Base-by-base conservation (phyloP, 2,888 invertebrate species). In the Siphlonurus alternatus region DNA sequence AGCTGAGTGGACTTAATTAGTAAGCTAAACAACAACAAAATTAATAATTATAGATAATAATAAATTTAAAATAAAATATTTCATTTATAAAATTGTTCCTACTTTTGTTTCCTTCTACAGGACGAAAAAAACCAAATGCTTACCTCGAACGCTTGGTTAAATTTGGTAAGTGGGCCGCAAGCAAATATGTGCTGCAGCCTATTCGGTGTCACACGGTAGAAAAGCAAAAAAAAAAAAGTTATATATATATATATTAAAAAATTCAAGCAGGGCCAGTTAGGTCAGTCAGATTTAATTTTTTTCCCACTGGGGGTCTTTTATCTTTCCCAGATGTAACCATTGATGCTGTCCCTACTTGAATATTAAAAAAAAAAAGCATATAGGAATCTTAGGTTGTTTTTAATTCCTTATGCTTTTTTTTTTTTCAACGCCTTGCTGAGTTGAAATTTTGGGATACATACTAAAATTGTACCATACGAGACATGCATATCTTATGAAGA, bases 71-170 rank as follows among this genome's bases (percentile, higher is more conserved):
- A 15, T 38, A 38, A 38, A 38, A 10, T 38, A 10, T 38, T 38
- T 38, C 38, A 38, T 38, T 38, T 38, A 38, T 38, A 38, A 38
- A 38, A 38, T 38, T 38, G 38, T 38, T 38, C 38, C 25, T 63
- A 22, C 64, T 51, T 67, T 63, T 61, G 65, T 68, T 69, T 69
- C 68, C 68, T 72, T 73, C 69, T 74, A 67, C 71, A 81, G 81
- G 81, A 82, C 72, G 82, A 82, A 75, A 82, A 81, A 74, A 81
- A 80, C 72, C 82, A 83, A 77, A 80, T 82, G 69, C 77, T 83
- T 70, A 78, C 80, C 70, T 80, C 81, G 69, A 83, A 81, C 75
- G 77, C 81, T 68, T 82, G 82, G 82, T 76, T 82, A 71, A 77
- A 80, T 72, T 75, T 82, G 80, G 81, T 81, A 76, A 79, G 80